phyloP scores from a whole-genome alignment of 2,797 vertebrate species.

The Coregonus suidteri region DNA sequence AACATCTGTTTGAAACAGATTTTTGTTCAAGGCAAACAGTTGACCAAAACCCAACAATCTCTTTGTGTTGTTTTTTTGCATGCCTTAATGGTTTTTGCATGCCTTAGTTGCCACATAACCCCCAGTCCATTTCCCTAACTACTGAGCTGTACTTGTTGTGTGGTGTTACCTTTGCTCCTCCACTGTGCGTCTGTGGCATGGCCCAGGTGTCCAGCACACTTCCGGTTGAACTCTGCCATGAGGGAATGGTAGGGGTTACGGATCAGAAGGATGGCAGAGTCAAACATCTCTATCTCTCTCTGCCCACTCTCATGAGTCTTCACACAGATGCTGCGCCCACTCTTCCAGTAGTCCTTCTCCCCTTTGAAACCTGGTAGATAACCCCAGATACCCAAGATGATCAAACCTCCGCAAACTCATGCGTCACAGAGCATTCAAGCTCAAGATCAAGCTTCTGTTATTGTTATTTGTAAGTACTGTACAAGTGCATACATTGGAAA shows the following conservation, averaged over 20 bases:
- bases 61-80: background rate
- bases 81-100: background rate
- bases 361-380: slow-evolving; percentile 89
- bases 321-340: slow-evolving; percentile 91
- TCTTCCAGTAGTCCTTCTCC: slow-evolving; percentile 98
- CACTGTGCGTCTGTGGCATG: slow-evolving; percentile 90
- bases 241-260: slow-evolving; percentile 93
- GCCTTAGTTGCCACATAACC: background rate
- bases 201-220: slow-evolving; percentile 94
- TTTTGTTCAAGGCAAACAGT: too few species aligned
- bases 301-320: slow-evolving; percentile 96
- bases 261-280: slow-evolving; percentile 91
- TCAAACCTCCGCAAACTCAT: background rate
- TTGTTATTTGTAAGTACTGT: background rate
- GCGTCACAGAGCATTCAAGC: slow-evolving; percentile 8
- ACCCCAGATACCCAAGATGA: background rate
- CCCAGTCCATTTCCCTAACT: background rate
- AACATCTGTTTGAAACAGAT: background rate
- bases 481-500: background rate
- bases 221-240: slow-evolving; percentile 95
- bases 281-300: slow-evolving; percentile 93
- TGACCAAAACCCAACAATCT: background rate
- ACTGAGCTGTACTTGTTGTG: background rate
- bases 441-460: background rate
- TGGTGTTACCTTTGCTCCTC: slow-evolving; percentile 87